phyloP scores from a whole-genome alignment of 2,797 vertebrate genomes.

The Martes flavigula region DNA sequence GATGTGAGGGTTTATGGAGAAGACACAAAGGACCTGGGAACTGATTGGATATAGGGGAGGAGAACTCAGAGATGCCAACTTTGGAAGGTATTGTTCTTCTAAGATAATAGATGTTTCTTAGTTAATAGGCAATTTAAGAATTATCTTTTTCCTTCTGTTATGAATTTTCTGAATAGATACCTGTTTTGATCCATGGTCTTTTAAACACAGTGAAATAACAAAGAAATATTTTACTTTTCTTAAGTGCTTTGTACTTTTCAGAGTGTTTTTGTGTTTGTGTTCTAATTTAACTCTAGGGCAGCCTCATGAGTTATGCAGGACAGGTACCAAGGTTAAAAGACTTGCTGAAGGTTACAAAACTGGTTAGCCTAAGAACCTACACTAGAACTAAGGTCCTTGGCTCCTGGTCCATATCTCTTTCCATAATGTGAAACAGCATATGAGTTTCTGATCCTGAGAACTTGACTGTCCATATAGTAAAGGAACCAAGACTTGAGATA shows the following conservation, averaged over 20 bases:
- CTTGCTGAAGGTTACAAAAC: conserved; percentile 30
- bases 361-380: background rate
- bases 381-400: background rate
- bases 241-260: conserved; percentile 36
- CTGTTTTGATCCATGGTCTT: background rate
- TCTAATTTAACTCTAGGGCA: conserved; percentile 48
- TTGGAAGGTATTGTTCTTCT: conserved; percentile 17
- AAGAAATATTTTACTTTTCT: conserved; percentile 35
- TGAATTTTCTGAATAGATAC: conserved; percentile 54
- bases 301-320: conserved; percentile 11
- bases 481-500: conserved; percentile 35
- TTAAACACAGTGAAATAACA: conserved; percentile 13
- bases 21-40: background rate
- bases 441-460: conserved; percentile 27
- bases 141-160: background rate
- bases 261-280: conserved; percentile 32
- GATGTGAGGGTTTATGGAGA: background rate
- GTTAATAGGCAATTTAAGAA: conserved; percentile 41
- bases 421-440: background rate
- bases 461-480: conserved; percentile 37
- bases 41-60: background rate
- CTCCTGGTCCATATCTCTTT: conserved; percentile 36
- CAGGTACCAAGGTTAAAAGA: conserved; percentile 41
- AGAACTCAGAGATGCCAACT: conserved; percentile 16
- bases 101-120: conserved; percentile 25